phyloP scores from a whole-genome alignment of 2,113 vertebrate genomes.

The Australoheros scitulus region DNA sequence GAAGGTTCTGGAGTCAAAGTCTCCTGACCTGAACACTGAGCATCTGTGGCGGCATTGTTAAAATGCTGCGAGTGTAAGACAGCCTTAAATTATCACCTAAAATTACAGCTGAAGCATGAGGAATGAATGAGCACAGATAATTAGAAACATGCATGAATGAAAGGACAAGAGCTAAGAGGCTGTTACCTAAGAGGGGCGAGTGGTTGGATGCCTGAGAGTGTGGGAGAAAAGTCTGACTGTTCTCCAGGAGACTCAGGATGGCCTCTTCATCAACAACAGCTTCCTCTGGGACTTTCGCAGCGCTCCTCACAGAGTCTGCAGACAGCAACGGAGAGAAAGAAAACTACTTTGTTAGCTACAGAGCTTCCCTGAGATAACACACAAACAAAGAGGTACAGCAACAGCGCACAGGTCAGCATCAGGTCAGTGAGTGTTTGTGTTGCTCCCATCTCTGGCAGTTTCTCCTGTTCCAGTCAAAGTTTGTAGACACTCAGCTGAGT shows the following conservation, averaged over 20 bases:
- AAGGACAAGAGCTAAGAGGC: neutral
- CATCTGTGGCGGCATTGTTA: neutral
- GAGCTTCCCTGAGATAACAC: neutral
- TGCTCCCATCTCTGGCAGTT: neutral
- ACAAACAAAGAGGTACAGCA: neutral
- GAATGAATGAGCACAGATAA: neutral
- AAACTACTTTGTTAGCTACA: neutral
- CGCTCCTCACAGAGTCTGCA: constrained; percentile 73
- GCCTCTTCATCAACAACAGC: constrained; percentile 95
- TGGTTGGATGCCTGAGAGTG: constrained; percentile 87
- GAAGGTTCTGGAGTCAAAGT: neutral
- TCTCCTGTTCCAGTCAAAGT: neutral
- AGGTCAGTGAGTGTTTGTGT: neutral
- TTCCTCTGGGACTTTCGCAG: constrained; percentile 80
- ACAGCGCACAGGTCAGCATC: neutral
- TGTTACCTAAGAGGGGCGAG: constrained; percentile 82
- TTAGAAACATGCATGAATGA: neutral
- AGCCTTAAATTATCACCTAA: neutral
- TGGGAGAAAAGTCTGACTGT: constrained; percentile 91
- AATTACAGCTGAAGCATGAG: neutral
- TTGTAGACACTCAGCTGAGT: neutral
- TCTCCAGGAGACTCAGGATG: constrained; percentile 94
- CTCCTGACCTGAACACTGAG: neutral
- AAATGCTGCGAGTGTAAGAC: neutral
- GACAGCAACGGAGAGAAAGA: neutral